Conservation (phyloP, 1,140 invertebrate genomes). For the Zaprionus ghesquierei region DNA sequence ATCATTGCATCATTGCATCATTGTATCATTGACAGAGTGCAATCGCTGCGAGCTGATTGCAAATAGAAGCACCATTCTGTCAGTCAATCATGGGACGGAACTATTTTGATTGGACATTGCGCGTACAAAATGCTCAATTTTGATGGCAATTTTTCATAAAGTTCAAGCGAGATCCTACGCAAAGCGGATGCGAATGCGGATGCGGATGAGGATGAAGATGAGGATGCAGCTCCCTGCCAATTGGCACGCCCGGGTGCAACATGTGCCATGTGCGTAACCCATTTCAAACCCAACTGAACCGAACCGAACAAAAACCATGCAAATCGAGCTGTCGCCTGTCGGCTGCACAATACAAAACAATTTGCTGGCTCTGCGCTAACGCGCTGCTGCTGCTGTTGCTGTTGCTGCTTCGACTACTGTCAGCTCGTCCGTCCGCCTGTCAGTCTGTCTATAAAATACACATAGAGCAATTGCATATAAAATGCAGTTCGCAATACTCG, state of each 20-base stretch:
- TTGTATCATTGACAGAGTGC: constrained; percentile 25
- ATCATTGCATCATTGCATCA: constrained; percentile 23
- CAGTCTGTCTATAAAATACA: constrained; percentile 56
- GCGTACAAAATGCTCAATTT: constrained; percentile 33
- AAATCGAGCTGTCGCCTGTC: constrained; percentile 71
- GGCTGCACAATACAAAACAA: constrained; percentile 75
- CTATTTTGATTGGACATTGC: constrained; percentile 59
- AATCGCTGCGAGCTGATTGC: constrained; percentile 42
- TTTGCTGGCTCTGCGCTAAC: constrained; percentile 57
- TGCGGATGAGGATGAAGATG: background rate
- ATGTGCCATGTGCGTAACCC: constrained; percentile 70
- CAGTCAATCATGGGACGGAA: constrained; percentile 53
- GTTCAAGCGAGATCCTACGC: constrained; percentile 24
- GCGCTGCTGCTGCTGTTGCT: background rate
- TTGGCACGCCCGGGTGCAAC: constrained; percentile 54
- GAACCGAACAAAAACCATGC: constrained; percentile 47
- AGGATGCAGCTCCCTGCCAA: constrained; percentile 42
- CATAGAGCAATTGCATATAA: constrained; percentile 72
- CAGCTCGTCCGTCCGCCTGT: constrained; percentile 46
- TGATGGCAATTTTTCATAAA: constrained; percentile 56
- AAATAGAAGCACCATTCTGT: constrained; percentile 8
- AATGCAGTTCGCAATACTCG: constrained; percentile 67
- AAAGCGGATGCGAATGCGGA: constrained; percentile 2
- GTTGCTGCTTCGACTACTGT: background rate
- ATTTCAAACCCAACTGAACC: constrained; percentile 52